A percentile compares a stretch with the other conserved stretches of the same genome.
phyloP scores from a whole-genome alignment of 2,888 invertebrate species.

The Hypercompe scribonia region DNA sequence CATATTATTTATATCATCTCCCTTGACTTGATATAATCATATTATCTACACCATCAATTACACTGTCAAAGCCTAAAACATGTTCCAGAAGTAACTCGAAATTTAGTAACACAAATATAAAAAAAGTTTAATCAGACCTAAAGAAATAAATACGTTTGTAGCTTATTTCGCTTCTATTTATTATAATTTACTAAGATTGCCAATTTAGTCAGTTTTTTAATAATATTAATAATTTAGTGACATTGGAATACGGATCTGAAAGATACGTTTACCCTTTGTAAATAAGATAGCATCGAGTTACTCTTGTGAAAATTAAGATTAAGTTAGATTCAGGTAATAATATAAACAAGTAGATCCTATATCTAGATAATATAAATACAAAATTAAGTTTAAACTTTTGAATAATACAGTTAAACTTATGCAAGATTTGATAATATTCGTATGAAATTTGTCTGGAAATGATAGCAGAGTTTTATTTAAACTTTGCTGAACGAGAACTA shows the following conservation, averaged over 20 bases:
- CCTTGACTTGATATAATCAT: neutral
- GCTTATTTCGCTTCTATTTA: neutral
- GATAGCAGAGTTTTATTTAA: too few species aligned
- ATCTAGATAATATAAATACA: neutral
- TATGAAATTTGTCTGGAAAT: too few species aligned
- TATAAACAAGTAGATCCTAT: accelerated
- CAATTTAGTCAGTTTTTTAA: neutral
- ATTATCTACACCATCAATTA: neutral
- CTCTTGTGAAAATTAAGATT: neutral
- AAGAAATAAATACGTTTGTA: neutral
- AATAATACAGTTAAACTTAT: too few species aligned
- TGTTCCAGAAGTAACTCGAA: neutral
- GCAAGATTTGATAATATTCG: too few species aligned
- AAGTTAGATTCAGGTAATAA: neutral
- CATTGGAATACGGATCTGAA: slow-evolving; percentile 14
- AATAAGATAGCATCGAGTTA: slow-evolving; percentile 11
- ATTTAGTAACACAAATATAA: neutral
- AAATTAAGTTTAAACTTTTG: too few species aligned
- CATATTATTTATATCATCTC: neutral
- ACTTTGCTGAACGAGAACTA: too few species aligned
- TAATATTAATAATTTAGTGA: slow-evolving; percentile 24
- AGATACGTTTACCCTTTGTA: slow-evolving; percentile 11
- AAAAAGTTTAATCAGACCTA: neutral
- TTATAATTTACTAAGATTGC: slow-evolving; percentile 17
- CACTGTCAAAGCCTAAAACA: neutral